phyloP scores from a whole-genome alignment of 2,797 vertebrate species.

The Oreochromis grahami region DNA sequence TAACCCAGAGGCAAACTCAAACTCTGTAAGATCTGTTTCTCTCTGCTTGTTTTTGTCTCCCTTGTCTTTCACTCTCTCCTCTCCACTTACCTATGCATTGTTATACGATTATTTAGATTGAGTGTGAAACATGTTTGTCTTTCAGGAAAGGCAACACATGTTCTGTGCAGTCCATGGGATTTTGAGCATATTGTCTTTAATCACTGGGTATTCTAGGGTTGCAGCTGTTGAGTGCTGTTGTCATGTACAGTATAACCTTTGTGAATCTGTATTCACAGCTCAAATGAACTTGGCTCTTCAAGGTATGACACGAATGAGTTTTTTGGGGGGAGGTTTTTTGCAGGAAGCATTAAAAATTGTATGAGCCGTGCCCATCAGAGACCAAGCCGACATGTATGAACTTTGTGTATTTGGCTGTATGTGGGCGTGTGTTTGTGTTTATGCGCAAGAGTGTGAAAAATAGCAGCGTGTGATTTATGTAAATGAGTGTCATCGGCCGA shows the following conservation, averaged over 20 bases:
- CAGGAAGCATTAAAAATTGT: not conserved
- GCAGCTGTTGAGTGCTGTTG: not conserved
- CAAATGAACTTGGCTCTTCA: not conserved
- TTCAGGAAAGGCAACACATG: not conserved
- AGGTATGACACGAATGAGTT: not conserved
- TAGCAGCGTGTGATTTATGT: constrained; percentile 67
- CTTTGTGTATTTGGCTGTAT: not conserved
- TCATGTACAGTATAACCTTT: not conserved
- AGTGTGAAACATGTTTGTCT: not conserved
- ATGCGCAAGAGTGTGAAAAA: constrained; percentile 45
- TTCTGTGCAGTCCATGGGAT: constrained; percentile 3
- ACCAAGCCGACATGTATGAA: constrained; percentile 6
- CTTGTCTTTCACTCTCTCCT: not conserved
- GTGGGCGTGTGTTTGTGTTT: constrained; percentile 43
- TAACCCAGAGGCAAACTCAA: constrained; percentile 59
- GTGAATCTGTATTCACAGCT: not conserved
- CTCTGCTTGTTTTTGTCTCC: constrained; percentile 9
- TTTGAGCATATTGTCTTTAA: not conserved
- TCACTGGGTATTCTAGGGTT: not conserved
- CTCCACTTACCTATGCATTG: not conserved
- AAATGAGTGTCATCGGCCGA: constrained; percentile 68
- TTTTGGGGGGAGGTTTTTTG: not conserved
- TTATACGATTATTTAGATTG: not conserved
- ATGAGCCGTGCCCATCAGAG: not conserved
- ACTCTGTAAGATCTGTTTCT: constrained; percentile 42